A percentile compares a stretch with the other conserved stretches of the same genome.
These are phyloP conservation scores for Climacteris rufus DNA, from an alignment of 2,113 vertebrate genomes.

Conservation along the genomic window DNA sequence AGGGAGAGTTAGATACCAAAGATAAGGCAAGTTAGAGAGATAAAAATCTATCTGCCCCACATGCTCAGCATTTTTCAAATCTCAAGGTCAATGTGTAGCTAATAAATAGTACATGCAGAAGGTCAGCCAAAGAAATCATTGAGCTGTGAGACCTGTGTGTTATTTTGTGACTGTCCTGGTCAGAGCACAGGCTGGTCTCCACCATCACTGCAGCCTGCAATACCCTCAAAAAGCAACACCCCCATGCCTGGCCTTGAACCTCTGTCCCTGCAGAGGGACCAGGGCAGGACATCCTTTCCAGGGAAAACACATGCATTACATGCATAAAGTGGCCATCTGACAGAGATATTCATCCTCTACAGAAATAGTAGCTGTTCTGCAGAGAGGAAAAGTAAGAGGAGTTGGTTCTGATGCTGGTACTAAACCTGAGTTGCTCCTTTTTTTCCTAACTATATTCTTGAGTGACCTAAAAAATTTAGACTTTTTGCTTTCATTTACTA, in stretches of 20 bases:
- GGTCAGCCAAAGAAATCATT: background rate
- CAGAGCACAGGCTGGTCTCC: background rate
- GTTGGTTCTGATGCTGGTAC: background rate
- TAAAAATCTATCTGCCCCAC: background rate
- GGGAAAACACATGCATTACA: background rate
- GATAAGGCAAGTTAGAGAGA: background rate
- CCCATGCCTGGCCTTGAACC: background rate
- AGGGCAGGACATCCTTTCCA: background rate
- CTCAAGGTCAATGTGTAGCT: background rate
- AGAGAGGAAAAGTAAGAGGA: background rate
- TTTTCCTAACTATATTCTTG: background rate
- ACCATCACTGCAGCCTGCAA: background rate
- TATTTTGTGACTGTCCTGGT: background rate
- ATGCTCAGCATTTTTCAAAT: background rate
- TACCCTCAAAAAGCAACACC: background rate
- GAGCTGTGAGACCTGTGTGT: background rate
- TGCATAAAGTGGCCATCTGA: background rate
- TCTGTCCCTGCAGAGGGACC: background rate
- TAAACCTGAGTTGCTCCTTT: background rate
- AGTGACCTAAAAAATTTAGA: slow-evolving; percentile 8
- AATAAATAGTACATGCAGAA: background rate
- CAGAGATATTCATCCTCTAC: background rate
- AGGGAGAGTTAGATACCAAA: background rate
- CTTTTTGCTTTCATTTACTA: background rate
- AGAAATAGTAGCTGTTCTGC: background rate